Evolutionary conservation across 2,888 invertebrate species (phyloP).

Genomic region (Meghimatium bilineatum): DNA sequence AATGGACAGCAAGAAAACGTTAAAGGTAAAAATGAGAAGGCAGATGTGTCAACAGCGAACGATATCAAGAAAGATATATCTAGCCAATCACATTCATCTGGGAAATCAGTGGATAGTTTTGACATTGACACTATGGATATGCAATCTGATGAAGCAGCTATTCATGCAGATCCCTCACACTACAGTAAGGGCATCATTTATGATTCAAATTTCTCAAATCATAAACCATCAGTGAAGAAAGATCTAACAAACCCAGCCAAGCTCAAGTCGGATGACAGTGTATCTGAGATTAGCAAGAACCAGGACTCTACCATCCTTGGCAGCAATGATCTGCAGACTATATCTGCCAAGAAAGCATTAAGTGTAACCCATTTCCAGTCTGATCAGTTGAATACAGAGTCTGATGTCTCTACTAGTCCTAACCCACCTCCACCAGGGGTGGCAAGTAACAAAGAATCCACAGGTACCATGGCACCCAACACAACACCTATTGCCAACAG

Average conservation of each 20-base stretch:
- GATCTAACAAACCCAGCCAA: conserved; percentile 47
- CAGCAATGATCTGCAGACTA: background rate
- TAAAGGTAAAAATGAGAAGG: conserved; percentile 10
- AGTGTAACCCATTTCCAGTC: conserved; percentile 43
- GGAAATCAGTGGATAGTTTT: background rate
- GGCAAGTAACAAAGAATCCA: conserved; percentile 50
- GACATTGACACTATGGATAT: conserved; percentile 5
- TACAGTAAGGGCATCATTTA: conserved; percentile 53
- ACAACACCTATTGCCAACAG: conserved; percentile 50
- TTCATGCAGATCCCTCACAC: conserved; percentile 36
- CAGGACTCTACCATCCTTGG: background rate
- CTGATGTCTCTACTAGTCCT: conserved; percentile 61
- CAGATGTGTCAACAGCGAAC: background rate
- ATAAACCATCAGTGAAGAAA: conserved; percentile 54
- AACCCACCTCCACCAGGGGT: conserved; percentile 61
- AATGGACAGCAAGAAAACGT: background rate
- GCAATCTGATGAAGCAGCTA: conserved; percentile 47
- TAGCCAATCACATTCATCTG: background rate
- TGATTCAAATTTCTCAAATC: conserved; percentile 34
- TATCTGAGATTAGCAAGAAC: background rate
- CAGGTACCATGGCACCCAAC: conserved; percentile 46
- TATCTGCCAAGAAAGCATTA: conserved; percentile 29
- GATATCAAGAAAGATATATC: background rate
- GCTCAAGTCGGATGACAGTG: background rate
- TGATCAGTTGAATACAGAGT: conserved; percentile 52